A percentile compares a stretch with the other conserved stretches of the same genome.
These are phyloP conservation scores for Melanotaenia maccullochi DNA, from an alignment of 2,797 vertebrate genomes.

Conservation along the genomic window DNA sequence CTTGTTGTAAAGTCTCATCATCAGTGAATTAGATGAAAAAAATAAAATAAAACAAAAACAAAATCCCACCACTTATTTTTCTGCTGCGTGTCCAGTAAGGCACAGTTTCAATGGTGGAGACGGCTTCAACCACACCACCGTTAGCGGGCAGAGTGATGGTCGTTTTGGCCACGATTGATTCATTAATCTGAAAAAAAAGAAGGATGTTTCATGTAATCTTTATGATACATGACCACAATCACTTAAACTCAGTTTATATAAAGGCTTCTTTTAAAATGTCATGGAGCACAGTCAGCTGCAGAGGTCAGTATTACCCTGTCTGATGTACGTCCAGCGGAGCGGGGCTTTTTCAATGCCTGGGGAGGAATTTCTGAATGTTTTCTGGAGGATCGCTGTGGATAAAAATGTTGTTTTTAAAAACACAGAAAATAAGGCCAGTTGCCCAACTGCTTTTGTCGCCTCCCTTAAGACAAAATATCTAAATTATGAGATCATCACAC, in stretches of 20 bases:
- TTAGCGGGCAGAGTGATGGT: constrained; percentile 89
- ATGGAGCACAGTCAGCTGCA: constrained; percentile 27
- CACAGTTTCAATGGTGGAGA: constrained; percentile 91
- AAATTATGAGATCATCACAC: neutral
- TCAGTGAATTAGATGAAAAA: neutral
- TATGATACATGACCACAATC: neutral
- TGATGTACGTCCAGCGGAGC: constrained; percentile 82
- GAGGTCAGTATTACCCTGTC: constrained; percentile 85
- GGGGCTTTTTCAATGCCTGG: constrained; percentile 86
- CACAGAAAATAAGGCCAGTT: constrained; percentile 1
- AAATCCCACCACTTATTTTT: constrained; percentile 83
- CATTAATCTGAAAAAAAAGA: constrained; percentile 83
- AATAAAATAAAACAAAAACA: neutral
- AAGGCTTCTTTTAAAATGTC: neutral
- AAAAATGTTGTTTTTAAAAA: constrained; percentile 28
- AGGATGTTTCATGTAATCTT: neutral
- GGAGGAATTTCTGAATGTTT: constrained; percentile 86
- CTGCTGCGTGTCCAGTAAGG: constrained; percentile 84
- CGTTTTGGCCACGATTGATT: constrained; percentile 93
- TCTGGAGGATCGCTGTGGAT: constrained; percentile 88
- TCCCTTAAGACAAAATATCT: neutral
- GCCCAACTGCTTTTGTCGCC: neutral
- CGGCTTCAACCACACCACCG: constrained; percentile 89
- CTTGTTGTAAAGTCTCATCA: neutral
- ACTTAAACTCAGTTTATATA: neutral